A percentile compares a stretch with the other conserved stretches of the same genome.
Evolutionary conservation across 2,113 vertebrate genomes (phyloP).

Genomic region (Piaya cayana): DNA sequence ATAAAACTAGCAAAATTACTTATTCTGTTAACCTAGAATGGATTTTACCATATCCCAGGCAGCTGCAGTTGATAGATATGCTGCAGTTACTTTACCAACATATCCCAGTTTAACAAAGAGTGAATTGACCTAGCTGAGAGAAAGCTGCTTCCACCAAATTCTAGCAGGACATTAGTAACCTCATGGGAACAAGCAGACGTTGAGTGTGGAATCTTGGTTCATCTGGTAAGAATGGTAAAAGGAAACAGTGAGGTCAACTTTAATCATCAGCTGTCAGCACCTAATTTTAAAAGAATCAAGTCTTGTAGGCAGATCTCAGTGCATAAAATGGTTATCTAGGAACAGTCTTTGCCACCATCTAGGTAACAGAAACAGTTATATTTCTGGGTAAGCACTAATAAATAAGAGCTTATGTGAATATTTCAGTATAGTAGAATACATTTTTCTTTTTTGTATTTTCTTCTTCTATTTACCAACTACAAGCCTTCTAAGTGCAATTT

Average conservation of each 20-base stretch:
- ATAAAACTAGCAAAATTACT: not conserved
- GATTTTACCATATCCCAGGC: not conserved
- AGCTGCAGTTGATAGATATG: not conserved
- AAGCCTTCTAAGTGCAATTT: not conserved
- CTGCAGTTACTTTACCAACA: not conserved
- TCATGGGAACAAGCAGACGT: not conserved
- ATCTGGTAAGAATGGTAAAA: not conserved
- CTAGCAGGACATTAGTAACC: not conserved
- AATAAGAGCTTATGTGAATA: not conserved
- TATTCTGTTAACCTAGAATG: not conserved
- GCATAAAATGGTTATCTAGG: not conserved
- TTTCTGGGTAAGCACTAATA: not conserved
- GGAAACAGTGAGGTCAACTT: not conserved
- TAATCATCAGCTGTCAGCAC: not conserved
- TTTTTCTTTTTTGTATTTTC: not conserved
- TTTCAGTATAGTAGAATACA: not conserved
- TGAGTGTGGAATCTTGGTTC: not conserved
- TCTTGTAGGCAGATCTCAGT: not conserved
- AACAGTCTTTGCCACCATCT: not conserved
- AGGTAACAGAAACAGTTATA: not conserved
- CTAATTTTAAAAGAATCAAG: not conserved
- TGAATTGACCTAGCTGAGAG: rapidly evolving
- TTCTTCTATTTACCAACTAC: not conserved
- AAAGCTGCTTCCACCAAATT: not conserved
- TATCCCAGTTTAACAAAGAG: not conserved